Percentiles rank a stretch among this genome's conserved stretches.
Conservation (phyloP, 2,888 invertebrate genomes). For the Machimus rusticus region DNA sequence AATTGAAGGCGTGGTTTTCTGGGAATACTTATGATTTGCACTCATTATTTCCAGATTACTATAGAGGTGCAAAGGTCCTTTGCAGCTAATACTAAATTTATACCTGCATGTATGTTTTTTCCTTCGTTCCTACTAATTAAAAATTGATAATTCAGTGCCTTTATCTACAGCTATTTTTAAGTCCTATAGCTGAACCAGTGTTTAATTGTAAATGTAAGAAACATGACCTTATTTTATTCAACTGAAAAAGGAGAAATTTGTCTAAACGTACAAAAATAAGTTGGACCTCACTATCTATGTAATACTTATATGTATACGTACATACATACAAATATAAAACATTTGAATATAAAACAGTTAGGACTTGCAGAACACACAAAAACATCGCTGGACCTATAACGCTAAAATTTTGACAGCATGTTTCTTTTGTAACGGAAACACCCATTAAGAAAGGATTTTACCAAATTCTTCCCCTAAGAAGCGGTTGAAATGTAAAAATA, state of each 20-base stretch:
- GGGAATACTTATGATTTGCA: neutral
- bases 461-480: too few species aligned
- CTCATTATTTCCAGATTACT: neutral
- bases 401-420: too few species aligned
- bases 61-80: neutral
- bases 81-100: neutral
- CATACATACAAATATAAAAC: too few species aligned
- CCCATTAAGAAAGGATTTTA: too few species aligned
- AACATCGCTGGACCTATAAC: too few species aligned
- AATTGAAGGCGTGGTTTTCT: neutral
- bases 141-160: neutral
- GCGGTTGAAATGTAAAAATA: too few species aligned
- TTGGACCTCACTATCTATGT: too few species aligned
- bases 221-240: neutral
- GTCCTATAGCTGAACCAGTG: neutral
- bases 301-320: too few species aligned
- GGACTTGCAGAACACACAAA: too few species aligned
- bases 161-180: neutral
- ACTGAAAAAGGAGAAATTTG: neutral
- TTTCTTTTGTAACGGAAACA: too few species aligned
- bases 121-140: neutral
- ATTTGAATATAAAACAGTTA: too few species aligned
- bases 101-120: neutral
- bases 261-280: too few species aligned
- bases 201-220: neutral